Conservation (phyloP, 2,888 invertebrate species). For the Pammene fasciana region DNA sequence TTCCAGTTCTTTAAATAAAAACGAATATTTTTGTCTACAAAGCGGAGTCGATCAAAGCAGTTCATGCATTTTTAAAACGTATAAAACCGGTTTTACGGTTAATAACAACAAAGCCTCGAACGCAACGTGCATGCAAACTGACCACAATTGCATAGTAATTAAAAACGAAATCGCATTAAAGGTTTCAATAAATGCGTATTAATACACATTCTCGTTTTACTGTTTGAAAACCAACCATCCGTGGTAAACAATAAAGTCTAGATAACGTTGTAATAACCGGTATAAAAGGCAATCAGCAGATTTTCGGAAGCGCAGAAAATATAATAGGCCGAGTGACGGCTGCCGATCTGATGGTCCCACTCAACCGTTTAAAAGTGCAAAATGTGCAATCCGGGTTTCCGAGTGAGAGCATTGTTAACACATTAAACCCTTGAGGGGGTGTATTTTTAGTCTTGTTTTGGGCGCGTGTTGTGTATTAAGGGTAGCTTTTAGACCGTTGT, state of each 20-base stretch:
- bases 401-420: slow-evolving; percentile 71
- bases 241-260: neutral
- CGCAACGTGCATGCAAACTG: neutral
- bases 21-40: neutral
- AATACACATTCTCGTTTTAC: no score
- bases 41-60: neutral
- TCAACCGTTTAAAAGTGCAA: slow-evolving; percentile 33
- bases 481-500: slow-evolving; percentile 40
- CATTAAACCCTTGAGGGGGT: slow-evolving; percentile 75
- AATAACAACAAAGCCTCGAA: slow-evolving; percentile 30
- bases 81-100: slow-evolving; percentile 7
- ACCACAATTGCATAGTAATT: slow-evolving; percentile 33
- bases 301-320: slow-evolving; percentile 33
- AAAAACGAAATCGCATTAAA: slow-evolving; percentile 48
- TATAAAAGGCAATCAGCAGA: slow-evolving; percentile 12
- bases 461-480: slow-evolving; percentile 57
- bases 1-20: no score
- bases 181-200: neutral
- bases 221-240: neutral
- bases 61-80: neutral
- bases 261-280: no score
- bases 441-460: slow-evolving; percentile 77
- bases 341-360: slow-evolving; percentile 42
- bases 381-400: slow-evolving; percentile 51
- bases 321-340: slow-evolving; percentile 39